Conservation (phyloP, 2,113 vertebrate genomes). For the Apaloderma vittatum region DNA sequence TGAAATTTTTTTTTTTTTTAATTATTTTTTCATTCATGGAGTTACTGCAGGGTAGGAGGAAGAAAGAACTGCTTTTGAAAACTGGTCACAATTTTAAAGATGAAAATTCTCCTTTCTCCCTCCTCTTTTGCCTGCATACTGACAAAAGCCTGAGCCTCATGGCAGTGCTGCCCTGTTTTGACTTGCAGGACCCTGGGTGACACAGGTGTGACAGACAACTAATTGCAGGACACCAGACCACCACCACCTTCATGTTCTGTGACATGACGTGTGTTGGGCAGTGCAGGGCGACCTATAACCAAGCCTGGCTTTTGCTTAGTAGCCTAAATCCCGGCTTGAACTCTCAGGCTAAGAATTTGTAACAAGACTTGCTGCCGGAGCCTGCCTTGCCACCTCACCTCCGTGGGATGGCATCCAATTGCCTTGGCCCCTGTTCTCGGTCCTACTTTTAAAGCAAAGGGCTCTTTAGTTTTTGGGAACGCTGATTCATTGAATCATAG, state of each 20-base stretch:
- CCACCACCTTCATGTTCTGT: no score
- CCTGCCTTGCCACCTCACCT: background rate
- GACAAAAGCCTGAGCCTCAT: accelerated
- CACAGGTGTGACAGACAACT: accelerated
- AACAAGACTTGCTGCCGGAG: accelerated
- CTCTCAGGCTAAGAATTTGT: background rate
- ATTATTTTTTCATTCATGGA: background rate
- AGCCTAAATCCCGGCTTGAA: background rate
- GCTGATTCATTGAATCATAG: no score
- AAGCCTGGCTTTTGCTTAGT: background rate
- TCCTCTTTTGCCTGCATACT: background rate
- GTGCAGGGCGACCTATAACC: background rate
- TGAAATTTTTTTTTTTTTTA: background rate
- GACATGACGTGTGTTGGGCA: background rate
- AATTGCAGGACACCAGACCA: background rate
- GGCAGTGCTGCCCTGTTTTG: background rate
- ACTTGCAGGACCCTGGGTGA: background rate
- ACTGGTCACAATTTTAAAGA: background rate
- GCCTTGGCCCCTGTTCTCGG: accelerated
- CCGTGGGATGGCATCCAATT: accelerated
- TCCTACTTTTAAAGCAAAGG: background rate
- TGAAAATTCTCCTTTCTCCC: background rate
- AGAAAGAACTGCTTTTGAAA: background rate
- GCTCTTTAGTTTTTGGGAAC: background rate
- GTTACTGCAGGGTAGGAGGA: background rate